Conservation (phyloP, 2,113 vertebrate genomes). For the Lipophrys pholis region DNA sequence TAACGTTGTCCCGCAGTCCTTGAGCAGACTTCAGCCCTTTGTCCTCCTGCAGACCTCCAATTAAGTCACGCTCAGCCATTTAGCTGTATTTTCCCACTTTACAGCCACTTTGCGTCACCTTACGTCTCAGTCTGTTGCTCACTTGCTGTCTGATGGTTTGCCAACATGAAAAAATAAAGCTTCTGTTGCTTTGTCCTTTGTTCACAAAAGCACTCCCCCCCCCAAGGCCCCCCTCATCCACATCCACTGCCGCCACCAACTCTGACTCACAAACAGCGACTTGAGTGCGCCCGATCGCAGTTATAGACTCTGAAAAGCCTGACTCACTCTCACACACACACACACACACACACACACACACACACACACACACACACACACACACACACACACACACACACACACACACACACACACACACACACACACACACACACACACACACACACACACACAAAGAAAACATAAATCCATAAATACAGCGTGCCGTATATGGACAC, state of each 20-base stretch:
- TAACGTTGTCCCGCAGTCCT: no score
- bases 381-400: neutral
- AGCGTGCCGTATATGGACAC: neutral
- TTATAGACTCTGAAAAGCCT: slow-evolving; percentile 21
- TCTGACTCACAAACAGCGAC: slow-evolving; percentile 27
- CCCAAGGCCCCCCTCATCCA: neutral
- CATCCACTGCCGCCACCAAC: neutral
- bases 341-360: neutral
- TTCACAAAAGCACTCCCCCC: slow-evolving; percentile 26
- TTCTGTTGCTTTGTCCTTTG: slow-evolving; percentile 24
- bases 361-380: slow-evolving; percentile 9
- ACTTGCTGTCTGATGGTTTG: slow-evolving; percentile 26
- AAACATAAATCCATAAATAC: slow-evolving; percentile 27
- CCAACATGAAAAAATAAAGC: slow-evolving; percentile 24
- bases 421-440: slow-evolving; percentile 5
- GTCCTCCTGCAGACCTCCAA: no score
- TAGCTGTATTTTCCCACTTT: slow-evolving; percentile 15
- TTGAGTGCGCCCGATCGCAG: slow-evolving; percentile 16
- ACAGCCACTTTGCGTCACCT: slow-evolving; percentile 18
- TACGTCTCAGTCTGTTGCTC: slow-evolving; percentile 32
- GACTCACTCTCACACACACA: slow-evolving; percentile 6
- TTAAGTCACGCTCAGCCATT: neutral
- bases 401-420: slow-evolving; percentile 4
- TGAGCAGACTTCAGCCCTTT: no score
- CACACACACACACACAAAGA: neutral